A percentile compares a stretch with the other conserved stretches of the same genome.
Conservation (phyloP, 2,113 vertebrate species). For the Platichthys stellatus region DNA sequence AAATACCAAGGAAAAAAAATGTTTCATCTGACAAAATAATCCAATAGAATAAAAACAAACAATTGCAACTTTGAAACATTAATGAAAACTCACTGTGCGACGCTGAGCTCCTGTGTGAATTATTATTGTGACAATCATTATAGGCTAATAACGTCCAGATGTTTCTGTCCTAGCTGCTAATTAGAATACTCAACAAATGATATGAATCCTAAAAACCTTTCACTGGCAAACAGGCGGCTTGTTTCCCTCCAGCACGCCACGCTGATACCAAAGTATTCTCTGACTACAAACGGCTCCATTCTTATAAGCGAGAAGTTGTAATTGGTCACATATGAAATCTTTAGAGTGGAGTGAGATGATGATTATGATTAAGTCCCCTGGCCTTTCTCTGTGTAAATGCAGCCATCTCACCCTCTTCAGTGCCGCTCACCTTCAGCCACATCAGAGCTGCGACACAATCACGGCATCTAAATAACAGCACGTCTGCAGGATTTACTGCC, state of each 20-base stretch:
- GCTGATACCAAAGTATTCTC: conserved; percentile 26
- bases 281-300: conserved; percentile 41
- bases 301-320: conserved; percentile 23
- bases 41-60: background rate
- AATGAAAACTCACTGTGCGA: conserved; percentile 1
- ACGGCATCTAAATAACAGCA: conserved; percentile 21
- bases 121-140: background rate
- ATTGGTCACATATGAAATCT: conserved; percentile 19
- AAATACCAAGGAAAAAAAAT: background rate
- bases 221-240: background rate
- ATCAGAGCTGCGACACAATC: conserved; percentile 5
- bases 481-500: conserved; percentile 30
- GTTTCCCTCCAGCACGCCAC: background rate
- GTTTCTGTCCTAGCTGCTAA: background rate
- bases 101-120: background rate
- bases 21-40: conserved; percentile 24
- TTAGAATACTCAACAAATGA: conserved; percentile 9
- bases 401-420: conserved; percentile 18
- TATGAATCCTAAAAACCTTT: conserved; percentile 17
- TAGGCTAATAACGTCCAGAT: background rate
- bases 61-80: background rate
- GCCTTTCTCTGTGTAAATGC: conserved; percentile 26
- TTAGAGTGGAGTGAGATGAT: conserved; percentile 35
- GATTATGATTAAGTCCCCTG: conserved; percentile 53
- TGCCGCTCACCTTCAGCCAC: background rate